phyloP scores from a whole-genome alignment of 2,113 vertebrate genomes.

The Mellivora capensis region DNA sequence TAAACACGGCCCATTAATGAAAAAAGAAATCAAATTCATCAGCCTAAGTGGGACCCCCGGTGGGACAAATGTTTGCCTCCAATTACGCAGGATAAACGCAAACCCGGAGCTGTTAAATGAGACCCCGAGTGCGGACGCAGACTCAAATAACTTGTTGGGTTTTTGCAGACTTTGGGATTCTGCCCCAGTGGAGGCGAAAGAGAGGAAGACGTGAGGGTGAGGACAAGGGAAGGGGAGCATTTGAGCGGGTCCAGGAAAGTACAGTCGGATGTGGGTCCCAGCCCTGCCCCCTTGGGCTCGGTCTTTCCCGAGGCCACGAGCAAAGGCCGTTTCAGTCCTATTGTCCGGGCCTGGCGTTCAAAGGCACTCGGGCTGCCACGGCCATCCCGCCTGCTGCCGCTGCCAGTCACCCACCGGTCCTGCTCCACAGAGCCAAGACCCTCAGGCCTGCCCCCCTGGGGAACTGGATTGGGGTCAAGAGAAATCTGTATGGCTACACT shows the following conservation, averaged over 20 bases:
- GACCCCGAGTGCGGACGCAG: slow-evolving; percentile 21
- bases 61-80: slow-evolving; percentile 85
- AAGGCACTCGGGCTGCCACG: slow-evolving; percentile 58
- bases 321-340: slow-evolving; percentile 61
- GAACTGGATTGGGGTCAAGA: not conserved
- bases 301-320: slow-evolving; percentile 64
- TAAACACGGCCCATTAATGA: slow-evolving; percentile 87
- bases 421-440: not conserved
- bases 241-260: not conserved
- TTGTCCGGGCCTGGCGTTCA: slow-evolving; percentile 74
- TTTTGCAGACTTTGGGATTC: slow-evolving; percentile 33
- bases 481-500: not conserved
- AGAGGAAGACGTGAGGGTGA: not conserved
- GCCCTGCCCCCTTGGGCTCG: slow-evolving; percentile 54
- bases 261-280: slow-evolving; percentile 3
- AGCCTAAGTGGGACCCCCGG: slow-evolving; percentile 86
- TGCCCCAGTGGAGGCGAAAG: not conserved
- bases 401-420: not conserved
- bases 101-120: slow-evolving; percentile 78
- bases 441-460: not conserved
- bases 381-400: slow-evolving; percentile 20
- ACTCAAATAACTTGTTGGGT: slow-evolving; percentile 62
- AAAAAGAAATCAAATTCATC: slow-evolving; percentile 86
- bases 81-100: slow-evolving; percentile 85
- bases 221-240: not conserved